phyloP scores from a whole-genome alignment of 1,140 invertebrate genomes.

The Dreissena rostriformis region DNA sequence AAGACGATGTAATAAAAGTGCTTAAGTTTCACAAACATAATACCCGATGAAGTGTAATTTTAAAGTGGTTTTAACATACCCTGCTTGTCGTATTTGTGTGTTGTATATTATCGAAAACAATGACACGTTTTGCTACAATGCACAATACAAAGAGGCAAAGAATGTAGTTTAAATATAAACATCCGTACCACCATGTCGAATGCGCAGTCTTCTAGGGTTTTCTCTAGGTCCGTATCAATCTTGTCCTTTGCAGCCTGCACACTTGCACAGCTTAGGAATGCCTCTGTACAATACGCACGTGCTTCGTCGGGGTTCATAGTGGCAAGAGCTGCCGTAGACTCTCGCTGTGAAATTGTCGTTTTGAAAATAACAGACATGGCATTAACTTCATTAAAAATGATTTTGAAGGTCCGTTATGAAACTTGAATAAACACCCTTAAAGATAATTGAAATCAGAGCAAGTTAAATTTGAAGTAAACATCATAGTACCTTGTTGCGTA shows the following conservation, averaged over 20 bases:
- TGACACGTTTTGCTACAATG: neutral
- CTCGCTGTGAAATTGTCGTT: neutral
- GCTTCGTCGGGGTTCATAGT: neutral
- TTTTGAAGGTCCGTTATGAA: no score
- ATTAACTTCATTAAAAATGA: neutral
- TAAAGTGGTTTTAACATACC: neutral
- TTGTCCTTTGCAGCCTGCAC: neutral
- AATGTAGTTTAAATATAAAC: neutral
- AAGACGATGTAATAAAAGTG: neutral
- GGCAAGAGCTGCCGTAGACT: neutral
- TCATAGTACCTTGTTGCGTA: neutral
- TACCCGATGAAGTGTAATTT: neutral
- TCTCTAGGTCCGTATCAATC: neutral
- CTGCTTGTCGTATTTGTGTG: neutral
- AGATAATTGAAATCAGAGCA: neutral
- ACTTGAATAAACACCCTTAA: neutral
- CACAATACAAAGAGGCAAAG: neutral
- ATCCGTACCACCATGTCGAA: constrained; percentile 17
- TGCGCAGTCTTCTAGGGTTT: constrained; percentile 22
- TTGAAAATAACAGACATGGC: neutral
- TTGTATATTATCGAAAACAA: neutral
- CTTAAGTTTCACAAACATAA: neutral
- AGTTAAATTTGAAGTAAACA: neutral
- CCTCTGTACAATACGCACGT: neutral
- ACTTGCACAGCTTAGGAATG: neutral